Percentiles rank a stretch among this genome's conserved stretches.
Conservation (phyloP, 2,888 invertebrate species). For the Zygothrica quintamaculata region DNA sequence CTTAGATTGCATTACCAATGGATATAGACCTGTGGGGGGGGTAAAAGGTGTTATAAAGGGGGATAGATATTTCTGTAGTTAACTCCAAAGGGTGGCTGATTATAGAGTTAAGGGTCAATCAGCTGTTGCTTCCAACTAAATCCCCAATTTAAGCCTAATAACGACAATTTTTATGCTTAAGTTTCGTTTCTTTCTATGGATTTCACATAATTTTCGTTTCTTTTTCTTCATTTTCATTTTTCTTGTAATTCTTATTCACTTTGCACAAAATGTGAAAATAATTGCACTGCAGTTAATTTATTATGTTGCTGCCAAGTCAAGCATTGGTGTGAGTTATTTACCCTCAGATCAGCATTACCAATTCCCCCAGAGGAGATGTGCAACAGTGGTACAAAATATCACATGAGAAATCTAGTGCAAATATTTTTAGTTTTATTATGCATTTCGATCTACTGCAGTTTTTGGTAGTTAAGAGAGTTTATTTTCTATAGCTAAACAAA, state of each 20-base stretch:
- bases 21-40: too few species aligned
- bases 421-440: not conserved
- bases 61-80: constrained; percentile 1
- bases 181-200: constrained; percentile 29
- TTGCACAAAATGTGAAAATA: constrained; percentile 78
- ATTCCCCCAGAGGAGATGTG: constrained; percentile 15
- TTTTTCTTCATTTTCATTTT: constrained; percentile 54
- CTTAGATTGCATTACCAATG: constrained; percentile 25
- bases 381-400: too few species aligned
- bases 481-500: too few species aligned
- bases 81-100: constrained; percentile 1
- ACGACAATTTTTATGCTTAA: constrained; percentile 30
- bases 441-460: too few species aligned
- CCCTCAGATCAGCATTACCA: constrained; percentile 33
- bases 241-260: constrained; percentile 76
- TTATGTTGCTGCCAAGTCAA: constrained; percentile 75
- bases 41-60: too few species aligned
- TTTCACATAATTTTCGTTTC: constrained; percentile 60
- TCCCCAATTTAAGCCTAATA: constrained; percentile 53
- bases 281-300: constrained; percentile 79
- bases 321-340: constrained; percentile 57
- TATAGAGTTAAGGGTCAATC: constrained; percentile 57
- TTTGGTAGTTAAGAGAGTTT: too few species aligned
- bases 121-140: constrained; percentile 46
- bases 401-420: not conserved